Percentiles rank a stretch among this genome's conserved stretches.
Evolutionary conservation across 2,797 vertebrate genomes (phyloP).

Genomic region (Lepus oiostolus): DNA sequence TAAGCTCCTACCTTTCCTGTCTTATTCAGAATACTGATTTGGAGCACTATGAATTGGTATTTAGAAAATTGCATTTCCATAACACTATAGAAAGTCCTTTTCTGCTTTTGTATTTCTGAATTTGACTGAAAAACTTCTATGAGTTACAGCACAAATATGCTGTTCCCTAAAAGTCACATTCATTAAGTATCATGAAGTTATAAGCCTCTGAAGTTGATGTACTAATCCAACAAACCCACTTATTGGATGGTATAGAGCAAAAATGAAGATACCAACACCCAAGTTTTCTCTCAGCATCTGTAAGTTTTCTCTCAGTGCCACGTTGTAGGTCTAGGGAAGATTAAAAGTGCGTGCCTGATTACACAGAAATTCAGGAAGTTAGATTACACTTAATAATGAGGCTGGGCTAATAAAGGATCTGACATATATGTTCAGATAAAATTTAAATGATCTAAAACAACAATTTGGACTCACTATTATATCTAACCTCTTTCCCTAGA

Average conservation of each 20-base stretch:
- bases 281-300: background rate
- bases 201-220: background rate
- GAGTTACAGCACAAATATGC: background rate
- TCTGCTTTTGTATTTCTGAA: too few species aligned
- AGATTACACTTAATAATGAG: background rate
- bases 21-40: too few species aligned
- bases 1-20: too few species aligned
- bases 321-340: background rate
- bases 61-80: too few species aligned
- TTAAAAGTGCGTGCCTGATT: background rate
- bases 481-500: background rate
- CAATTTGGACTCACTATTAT: background rate
- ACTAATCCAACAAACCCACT: background rate
- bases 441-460: background rate
- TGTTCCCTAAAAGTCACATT: conserved; percentile 9
- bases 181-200: background rate
- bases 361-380: background rate
- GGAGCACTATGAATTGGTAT: too few species aligned
- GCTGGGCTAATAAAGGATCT: background rate
- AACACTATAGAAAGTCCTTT: too few species aligned
- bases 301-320: background rate
- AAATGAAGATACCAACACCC: fast-evolving
- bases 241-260: background rate
- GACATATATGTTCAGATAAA: background rate
- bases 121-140: background rate